phyloP scores from a whole-genome alignment of 2,888 invertebrate species.

The Drosophila austrosaltans region DNA sequence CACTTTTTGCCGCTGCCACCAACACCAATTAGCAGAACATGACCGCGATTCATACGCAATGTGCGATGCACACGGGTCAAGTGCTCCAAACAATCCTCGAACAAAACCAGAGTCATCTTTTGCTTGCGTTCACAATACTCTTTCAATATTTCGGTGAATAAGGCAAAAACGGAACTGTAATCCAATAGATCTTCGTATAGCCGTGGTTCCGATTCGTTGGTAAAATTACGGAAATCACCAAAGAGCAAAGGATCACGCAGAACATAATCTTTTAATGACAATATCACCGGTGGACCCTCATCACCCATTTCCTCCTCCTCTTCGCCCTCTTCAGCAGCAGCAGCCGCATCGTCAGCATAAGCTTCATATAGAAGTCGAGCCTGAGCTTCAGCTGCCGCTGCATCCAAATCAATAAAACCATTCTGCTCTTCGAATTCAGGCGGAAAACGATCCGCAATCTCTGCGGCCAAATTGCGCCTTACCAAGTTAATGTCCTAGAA shows the following conservation, averaged over 20 bases:
- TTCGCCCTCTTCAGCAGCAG: constrained; percentile 37
- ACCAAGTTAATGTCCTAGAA: constrained; percentile 88
- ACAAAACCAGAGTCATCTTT: constrained; percentile 92
- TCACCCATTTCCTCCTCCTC: constrained; percentile 52
- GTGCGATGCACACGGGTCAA: constrained; percentile 93
- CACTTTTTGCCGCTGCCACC: constrained; percentile 95
- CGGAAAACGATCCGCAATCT: constrained; percentile 85
- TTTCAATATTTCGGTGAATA: constrained; percentile 95
- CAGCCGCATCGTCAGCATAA: constrained; percentile 36
- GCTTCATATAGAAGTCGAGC: constrained; percentile 62
- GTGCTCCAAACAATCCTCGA: constrained; percentile 96
- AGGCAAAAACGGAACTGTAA: constrained; percentile 93
- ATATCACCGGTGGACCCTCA: constrained; percentile 49
- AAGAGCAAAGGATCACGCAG: constrained; percentile 93
- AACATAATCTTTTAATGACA: constrained; percentile 86
- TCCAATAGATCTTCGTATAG: constrained; percentile 95
- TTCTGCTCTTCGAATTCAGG: constrained; percentile 72
- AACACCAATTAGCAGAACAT: constrained; percentile 93
- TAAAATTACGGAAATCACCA: constrained; percentile 94
- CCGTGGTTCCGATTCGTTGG: constrained; percentile 90
- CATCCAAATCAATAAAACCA: constrained; percentile 72
- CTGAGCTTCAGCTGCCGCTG: constrained; percentile 58
- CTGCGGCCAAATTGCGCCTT: constrained; percentile 85
- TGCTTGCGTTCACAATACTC: constrained; percentile 91
- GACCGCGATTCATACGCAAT: constrained; percentile 90